Base-by-base conservation (phyloP, 2,888 invertebrate species). In the Agapetus fuscipes region DNA sequence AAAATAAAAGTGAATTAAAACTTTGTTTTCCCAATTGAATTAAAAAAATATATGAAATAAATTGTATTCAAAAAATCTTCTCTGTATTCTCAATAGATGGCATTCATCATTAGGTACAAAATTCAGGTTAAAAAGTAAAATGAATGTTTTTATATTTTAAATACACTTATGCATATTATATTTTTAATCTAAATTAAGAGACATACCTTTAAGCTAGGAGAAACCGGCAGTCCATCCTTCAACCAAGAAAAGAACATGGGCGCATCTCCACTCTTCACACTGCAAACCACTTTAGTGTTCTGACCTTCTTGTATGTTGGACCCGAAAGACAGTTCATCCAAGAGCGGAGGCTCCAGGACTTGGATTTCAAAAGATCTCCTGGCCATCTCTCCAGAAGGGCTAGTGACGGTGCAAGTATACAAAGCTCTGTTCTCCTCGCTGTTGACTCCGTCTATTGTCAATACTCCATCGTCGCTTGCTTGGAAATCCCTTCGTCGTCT, bases 231-330 rank as follows among this genome's bases (percentile, higher is more conserved):
- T 31, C 74, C 76, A 56, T 80, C 79, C 53, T 80, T 80, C 51
- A 76, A 61, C 80, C 80, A 80, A 43, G 76, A 72, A 54, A 80
- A 80, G 60, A 78, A 77, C 51, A 80, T 77, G 29, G 80, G 80
- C 62, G 79, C 62, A 56, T 80, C 80, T 7, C 80, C 80, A 34
- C 76, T 71, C 30, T 80, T 77, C 1, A 86, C 78, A 50, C 81
- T 82, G 56, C 86, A 87, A 32, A 88, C 83, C 32, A 89, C 83
- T 59, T 88, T 82, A 17, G 84, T 83, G 50, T 89, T 72, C 56
- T 88, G 82, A 30, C 86, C 83, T 65, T 90, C 82, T 59, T 85
- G 84, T 1, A 87, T 69, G 56, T 83, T 84, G 37, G 77, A 76
- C 0, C 88, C 86, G 51, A 91, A 80, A 20, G 76, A 70, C 54